Conservation (phyloP, 2,797 vertebrate genomes). For the Silurus lanzhouensis region DNA sequence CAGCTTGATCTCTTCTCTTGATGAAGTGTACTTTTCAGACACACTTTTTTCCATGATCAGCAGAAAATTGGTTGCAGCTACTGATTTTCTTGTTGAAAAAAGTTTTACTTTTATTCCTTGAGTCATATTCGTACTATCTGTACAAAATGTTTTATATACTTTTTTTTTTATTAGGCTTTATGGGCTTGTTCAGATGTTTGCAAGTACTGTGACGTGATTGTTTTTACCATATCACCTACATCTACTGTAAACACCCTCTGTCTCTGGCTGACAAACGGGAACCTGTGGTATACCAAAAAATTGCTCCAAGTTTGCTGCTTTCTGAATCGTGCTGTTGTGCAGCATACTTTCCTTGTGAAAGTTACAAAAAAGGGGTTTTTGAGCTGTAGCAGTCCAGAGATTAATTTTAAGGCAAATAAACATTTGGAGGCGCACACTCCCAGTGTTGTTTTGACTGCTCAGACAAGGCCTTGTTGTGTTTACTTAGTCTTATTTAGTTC, state of each 20-base stretch:
- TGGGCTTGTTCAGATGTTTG: not conserved
- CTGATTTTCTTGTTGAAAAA: not conserved
- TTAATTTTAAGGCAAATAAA: conserved; percentile 53
- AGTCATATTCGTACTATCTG: not conserved
- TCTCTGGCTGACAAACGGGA: not conserved
- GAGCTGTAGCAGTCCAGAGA: conserved; percentile 35
- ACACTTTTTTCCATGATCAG: not conserved
- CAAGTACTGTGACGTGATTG: not conserved
- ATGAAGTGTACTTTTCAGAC: conserved; percentile 28
- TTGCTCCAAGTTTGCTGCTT: conserved; percentile 24
- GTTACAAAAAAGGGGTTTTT: conserved; percentile 37
- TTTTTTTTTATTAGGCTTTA: not conserved
- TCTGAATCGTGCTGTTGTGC: conserved; percentile 51
- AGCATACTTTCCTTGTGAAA: conserved; percentile 27
- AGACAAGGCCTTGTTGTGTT: conserved; percentile 35
- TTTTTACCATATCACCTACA: not conserved
- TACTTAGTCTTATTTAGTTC: conserved; percentile 16
- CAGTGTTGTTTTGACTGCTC: conserved; percentile 21
- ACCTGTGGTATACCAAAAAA: conserved; percentile 16
- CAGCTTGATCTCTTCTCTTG: conserved; percentile 6
- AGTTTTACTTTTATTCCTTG: not conserved
- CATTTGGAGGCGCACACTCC: conserved; percentile 14
- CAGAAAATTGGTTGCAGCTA: conserved; percentile 1
- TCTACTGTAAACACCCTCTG: not conserved
- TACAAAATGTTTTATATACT: not conserved